These are phyloP conservation scores for Nineta flava DNA, from an alignment of 2,888 invertebrate genomes.

Conservation along the genomic window DNA sequence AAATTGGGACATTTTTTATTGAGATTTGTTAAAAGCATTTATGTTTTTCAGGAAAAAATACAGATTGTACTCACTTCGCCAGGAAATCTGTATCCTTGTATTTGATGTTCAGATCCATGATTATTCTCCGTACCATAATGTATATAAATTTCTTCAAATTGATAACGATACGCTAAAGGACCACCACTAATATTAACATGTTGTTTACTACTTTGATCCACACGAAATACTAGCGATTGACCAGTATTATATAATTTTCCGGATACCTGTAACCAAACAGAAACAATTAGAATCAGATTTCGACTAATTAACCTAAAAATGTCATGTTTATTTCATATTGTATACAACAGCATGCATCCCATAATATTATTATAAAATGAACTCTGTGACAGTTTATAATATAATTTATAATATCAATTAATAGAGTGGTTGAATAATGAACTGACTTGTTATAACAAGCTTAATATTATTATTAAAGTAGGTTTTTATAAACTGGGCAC, in stretches of 20 bases:
- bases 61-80: slow-evolving; percentile 61
- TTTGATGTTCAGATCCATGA: slow-evolving; percentile 89
- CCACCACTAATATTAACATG: slow-evolving; percentile 93
- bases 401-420: not conserved
- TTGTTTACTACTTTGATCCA: slow-evolving; percentile 78
- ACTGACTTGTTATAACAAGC: no score
- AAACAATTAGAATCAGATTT: not conserved
- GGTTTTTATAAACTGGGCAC: no score
- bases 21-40: no score
- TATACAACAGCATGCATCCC: not conserved
- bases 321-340: no score
- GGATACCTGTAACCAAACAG: slow-evolving; percentile 47
- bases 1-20: no score
- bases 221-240: slow-evolving; percentile 80
- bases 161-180: slow-evolving; percentile 87
- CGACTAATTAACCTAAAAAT: not conserved
- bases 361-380: not conserved
- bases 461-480: no score
- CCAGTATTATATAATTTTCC: slow-evolving; percentile 86
- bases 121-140: slow-evolving; percentile 84
- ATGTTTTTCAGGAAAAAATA: not conserved
- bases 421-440: no score
- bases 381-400: no score
- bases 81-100: slow-evolving; percentile 89
- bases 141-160: slow-evolving; percentile 89